phyloP scores from a whole-genome alignment of 2,888 invertebrate species.

The Hipparchia sbordonii region DNA sequence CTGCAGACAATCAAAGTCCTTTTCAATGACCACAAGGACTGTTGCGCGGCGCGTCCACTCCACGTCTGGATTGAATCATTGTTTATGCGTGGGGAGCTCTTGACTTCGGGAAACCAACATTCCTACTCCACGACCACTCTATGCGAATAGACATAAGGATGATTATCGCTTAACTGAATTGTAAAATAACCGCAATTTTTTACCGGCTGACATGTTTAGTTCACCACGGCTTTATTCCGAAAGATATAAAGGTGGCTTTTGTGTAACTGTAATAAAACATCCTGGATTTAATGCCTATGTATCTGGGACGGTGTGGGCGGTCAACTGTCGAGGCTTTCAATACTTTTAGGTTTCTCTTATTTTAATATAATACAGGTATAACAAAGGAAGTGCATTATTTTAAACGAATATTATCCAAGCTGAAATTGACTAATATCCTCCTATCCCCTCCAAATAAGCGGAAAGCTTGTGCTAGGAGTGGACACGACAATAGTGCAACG shows the following conservation, averaged over 20 bases:
- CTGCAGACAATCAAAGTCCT: conserved; percentile 29
- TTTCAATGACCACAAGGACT: conserved; percentile 32
- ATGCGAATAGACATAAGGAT: neutral
- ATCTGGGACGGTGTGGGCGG: conserved; percentile 11
- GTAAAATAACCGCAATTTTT: neutral
- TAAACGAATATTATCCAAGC: too few species aligned
- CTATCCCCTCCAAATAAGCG: too few species aligned
- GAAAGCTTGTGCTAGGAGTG: too few species aligned
- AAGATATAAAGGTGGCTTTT: neutral
- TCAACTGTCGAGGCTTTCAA: neutral
- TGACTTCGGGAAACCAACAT: conserved; percentile 13
- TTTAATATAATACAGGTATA: neutral
- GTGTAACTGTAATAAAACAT: neutral
- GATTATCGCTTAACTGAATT: neutral
- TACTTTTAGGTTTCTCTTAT: neutral
- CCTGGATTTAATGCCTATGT: neutral
- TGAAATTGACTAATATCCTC: too few species aligned
- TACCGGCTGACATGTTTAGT: neutral
- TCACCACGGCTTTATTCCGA: neutral
- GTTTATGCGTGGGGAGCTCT: conserved; percentile 28
- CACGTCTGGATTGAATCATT: conserved; percentile 23
- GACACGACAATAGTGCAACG: too few species aligned
- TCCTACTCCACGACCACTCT: neutral
- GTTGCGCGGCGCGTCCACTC: conserved; percentile 34
- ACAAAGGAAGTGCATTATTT: neutral